Conservation (phyloP, 2,888 invertebrate species). For the Chorisops tibialis region DNA sequence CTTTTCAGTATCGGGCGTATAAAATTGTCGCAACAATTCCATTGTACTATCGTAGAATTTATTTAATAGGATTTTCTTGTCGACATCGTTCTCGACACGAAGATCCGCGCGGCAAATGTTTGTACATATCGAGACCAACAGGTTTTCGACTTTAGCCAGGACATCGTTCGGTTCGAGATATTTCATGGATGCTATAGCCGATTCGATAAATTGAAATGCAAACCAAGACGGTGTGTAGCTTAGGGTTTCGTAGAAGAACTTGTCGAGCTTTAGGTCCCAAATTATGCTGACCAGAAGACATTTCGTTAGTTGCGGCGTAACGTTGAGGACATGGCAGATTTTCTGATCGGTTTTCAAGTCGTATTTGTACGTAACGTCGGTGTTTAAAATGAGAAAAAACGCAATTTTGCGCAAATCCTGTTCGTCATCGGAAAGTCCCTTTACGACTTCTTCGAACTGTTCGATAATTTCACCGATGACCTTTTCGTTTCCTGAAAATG, state of each 20-base stretch:
- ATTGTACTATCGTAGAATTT: conserved; percentile 41
- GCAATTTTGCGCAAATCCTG: conserved; percentile 40
- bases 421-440: conserved; percentile 24
- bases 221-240: conserved; percentile 44
- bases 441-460: conserved; percentile 37
- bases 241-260: conserved; percentile 42
- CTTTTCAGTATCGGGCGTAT: conserved; percentile 42
- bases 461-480: conserved; percentile 40
- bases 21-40: conserved; percentile 42
- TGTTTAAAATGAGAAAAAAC: conserved; percentile 43
- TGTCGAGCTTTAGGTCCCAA: conserved; percentile 42
- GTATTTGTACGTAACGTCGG: conserved; percentile 42
- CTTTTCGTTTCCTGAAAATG: conserved; percentile 40
- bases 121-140: conserved; percentile 39
- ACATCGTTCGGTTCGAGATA: conserved; percentile 41
- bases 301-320: conserved; percentile 42
- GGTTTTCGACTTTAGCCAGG: conserved; percentile 38
- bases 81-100: conserved; percentile 38
- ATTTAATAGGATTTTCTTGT: conserved; percentile 40
- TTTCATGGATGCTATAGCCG: conserved; percentile 40
- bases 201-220: conserved; percentile 41
- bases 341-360: conserved; percentile 39
- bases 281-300: conserved; percentile 40
- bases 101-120: conserved; percentile 41
- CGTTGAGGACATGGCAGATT: conserved; percentile 40